Percentiles rank a stretch among this genome's conserved stretches.
These are phyloP conservation scores for Podabrus alpinus DNA, from an alignment of 2,888 invertebrate species.

Conservation along the genomic window DNA sequence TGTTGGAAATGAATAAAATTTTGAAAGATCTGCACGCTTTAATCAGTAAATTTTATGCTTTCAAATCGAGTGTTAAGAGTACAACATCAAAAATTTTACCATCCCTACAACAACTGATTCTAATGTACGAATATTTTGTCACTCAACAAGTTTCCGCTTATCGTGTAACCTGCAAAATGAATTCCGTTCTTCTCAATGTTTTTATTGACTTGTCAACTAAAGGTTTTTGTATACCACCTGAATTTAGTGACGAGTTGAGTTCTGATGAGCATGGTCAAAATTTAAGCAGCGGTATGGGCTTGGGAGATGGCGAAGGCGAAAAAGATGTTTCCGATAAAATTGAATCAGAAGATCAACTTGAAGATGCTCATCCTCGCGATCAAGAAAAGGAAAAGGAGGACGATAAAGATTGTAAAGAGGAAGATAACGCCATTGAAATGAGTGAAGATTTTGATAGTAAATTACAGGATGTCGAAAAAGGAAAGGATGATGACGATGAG, in stretches of 20 bases:
- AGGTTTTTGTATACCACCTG: slow-evolving; percentile 93
- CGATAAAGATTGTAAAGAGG: slow-evolving; percentile 80
- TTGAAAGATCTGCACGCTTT: slow-evolving; percentile 45
- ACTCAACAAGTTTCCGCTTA: slow-evolving; percentile 79
- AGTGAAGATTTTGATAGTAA: slow-evolving; percentile 93
- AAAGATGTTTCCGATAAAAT: slow-evolving; percentile 95
- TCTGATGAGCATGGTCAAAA: slow-evolving; percentile 56
- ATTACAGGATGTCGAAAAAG: slow-evolving; percentile 77
- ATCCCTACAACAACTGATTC: slow-evolving; percentile 75
- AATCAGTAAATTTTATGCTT: slow-evolving; percentile 55
- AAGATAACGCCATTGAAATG: slow-evolving; percentile 94
- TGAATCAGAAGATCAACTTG: slow-evolving; percentile 86
- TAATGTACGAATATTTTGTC: slow-evolving; percentile 78
- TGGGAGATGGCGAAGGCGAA: slow-evolving; percentile 91
- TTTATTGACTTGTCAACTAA: slow-evolving; percentile 82
- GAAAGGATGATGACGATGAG: slow-evolving; percentile 62
- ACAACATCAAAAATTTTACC: slow-evolving; percentile 58
- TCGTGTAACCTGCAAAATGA: slow-evolving; percentile 79
- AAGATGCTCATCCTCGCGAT: slow-evolving; percentile 83
- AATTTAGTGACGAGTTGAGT: slow-evolving; percentile 74
- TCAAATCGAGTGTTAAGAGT: slow-evolving; percentile 43
- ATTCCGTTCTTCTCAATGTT: slow-evolving; percentile 79
- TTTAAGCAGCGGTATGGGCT: slow-evolving; percentile 77
- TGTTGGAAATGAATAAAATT: slow-evolving; percentile 61
- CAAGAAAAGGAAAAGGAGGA: slow-evolving; percentile 69